Evolutionary conservation across 2,113 vertebrate genomes (phyloP), one percentile per base, ranked within the genome.

Genomic region (Perca schrenkii): DNA sequence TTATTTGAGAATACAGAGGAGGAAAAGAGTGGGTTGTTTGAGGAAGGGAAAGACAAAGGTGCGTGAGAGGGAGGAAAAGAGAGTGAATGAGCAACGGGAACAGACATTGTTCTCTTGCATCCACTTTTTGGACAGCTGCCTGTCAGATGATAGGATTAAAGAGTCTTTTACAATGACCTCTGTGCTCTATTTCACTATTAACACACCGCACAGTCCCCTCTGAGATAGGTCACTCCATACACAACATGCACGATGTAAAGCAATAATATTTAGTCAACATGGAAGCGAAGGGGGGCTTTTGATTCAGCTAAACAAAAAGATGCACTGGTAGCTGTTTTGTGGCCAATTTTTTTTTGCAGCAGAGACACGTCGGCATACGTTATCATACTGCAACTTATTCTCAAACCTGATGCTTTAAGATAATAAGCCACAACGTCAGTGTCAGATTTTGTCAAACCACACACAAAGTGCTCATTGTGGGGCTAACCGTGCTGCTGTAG

Each of bases 131-230:
- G 91, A 88, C 50, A 46, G 77, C 73, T 91, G 91, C 90, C 93
- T 88, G 78, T 86, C 57, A 79, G 85, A 80, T 90, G 83, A 94
- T 90, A 47, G 88, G 90, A 93, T 93, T 92, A 93, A 89, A 85
- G 75, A 88, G 76, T 83, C 64, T 90, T 92, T 92, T 88, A 89
- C 87, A 79, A 19, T 77, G 90, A 94, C 91, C 91, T 81, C 70
- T 49, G 57, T 34, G 63, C 70, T 83, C 31, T 75, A 6, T 79
- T 88, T 80, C 79, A 70, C 87, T 90, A 83, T 92, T 85, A 92
- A 86, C 86, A 86, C 22, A 19, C 40, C 43, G 36, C 43, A 16
- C 68, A 19, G 62, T 72, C 56, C 75, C 78, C 76, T 58, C 36
- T 34, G 67, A 79, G 83, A 79, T 74, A 87, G 91, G 91, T 90